Evolutionary conservation across 2,113 vertebrate genomes (phyloP), one percentile per base, ranked within the genome.

Genomic region (Chunga burmeisteri): DNA sequence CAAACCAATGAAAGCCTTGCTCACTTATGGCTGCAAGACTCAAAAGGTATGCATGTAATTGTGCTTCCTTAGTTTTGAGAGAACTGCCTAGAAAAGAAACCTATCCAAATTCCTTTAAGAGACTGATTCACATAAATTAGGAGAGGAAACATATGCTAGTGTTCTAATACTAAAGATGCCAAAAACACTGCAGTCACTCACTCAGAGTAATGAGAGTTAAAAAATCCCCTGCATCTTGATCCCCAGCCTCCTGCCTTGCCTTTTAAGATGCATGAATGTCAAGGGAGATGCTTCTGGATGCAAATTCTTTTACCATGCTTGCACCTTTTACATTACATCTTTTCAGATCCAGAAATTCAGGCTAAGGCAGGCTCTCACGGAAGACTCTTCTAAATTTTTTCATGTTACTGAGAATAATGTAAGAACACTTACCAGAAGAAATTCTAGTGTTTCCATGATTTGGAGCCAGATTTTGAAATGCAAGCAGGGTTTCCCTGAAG

Each of bases 81-180:
- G 78, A 92, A 81, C 38, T n/a, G n/a, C n/a, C n/a, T n/a, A n/a
- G n/a, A n/a, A n/a, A n/a, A n/a, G n/a, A n/a, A n/a, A n/a, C n/a
- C n/a, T n/a, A n/a, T n/a, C n/a, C n/a, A n/a, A n/a, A n/a, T n/a
- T n/a, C n/a, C n/a, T n/a, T n/a, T 25, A 82, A 88, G 32, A 50
- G 79, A 50, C 14, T 94, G 85, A 95, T 59, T 88, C 88, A 92
- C 63, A 74, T 6, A 18, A 95, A 94, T 88, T 83, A 86, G 49
- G 82, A 97, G 79, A 95, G 63, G 71, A 90, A 96, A 77, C 96
- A 95, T 97, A 96, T 95, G 95, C 59, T 90, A 88, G 36, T 78
- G 67, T 93, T 93, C 93, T 94, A 94, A 95, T 92, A 94, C 79
- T 55, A 79, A 90, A 80, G 72, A 49, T 92, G 90, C 59, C 79